A percentile compares a stretch with the other conserved stretches of the same genome.
These are phyloP conservation scores for Cyclopterus lumpus DNA, from an alignment of 2,797 vertebrate genomes.

Conservation along the genomic window DNA sequence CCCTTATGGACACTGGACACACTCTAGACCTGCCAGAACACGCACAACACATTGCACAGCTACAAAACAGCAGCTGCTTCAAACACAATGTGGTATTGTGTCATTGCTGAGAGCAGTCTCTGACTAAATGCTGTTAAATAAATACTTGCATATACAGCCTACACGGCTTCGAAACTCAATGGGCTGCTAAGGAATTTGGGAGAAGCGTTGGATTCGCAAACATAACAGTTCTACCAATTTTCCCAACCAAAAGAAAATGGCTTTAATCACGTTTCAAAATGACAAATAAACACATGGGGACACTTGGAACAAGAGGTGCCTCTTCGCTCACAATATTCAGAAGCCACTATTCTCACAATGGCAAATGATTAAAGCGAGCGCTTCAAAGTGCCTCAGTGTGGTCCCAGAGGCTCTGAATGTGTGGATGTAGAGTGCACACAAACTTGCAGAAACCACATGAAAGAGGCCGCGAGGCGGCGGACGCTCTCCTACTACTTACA, in stretches of 20 bases:
- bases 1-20: constrained; percentile 59
- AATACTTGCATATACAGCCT: background rate
- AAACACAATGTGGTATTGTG: constrained; percentile 8
- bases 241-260: background rate
- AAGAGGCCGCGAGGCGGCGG: constrained; percentile 4
- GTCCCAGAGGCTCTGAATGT: constrained; percentile 14
- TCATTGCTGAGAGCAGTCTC: background rate
- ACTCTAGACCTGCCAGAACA: constrained; percentile 32
- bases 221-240: background rate
- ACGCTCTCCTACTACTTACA: constrained; percentile 87
- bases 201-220: background rate
- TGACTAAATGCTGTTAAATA: constrained; percentile 2
- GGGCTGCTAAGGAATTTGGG: background rate
- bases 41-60: constrained; percentile 5
- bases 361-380: constrained; percentile 37
- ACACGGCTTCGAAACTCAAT: background rate
- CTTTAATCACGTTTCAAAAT: constrained; percentile 10
- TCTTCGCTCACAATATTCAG: constrained; percentile 16
- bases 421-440: constrained; percentile 15
- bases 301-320: background rate
- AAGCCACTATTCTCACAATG: constrained; percentile 9
- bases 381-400: background rate
- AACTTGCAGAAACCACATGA: constrained; percentile 32
- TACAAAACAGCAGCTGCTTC: constrained; percentile 37
- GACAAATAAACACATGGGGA: constrained; percentile 5